Evolutionary conservation across 2,797 vertebrate species (phyloP).

Genomic region (Ispidina lecontei): DNA sequence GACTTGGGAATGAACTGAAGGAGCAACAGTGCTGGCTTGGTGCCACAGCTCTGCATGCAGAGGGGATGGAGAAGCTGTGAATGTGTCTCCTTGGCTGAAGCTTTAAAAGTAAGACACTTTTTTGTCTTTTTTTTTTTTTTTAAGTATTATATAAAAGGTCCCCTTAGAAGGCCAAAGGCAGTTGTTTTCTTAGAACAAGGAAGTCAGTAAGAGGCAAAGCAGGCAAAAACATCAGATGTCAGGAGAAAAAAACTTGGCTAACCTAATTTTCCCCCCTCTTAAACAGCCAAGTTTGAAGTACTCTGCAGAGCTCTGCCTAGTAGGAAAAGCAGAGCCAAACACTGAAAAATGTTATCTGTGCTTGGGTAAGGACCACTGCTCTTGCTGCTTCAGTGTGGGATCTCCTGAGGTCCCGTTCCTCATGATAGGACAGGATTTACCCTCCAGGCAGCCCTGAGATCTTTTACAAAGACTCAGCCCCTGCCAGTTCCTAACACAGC

Average conservation of each 20-base stretch:
- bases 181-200: constrained; percentile 36
- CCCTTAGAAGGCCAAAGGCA: constrained; percentile 33
- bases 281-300: constrained; percentile 10
- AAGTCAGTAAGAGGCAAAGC: constrained; percentile 46
- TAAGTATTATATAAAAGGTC: constrained; percentile 30
- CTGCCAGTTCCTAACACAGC: not conserved
- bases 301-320: not conserved
- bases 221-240: constrained; percentile 39
- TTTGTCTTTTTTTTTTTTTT: not conserved
- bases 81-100: not conserved
- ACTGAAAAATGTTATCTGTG: not conserved
- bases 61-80: constrained; percentile 5
- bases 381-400: fast-evolving
- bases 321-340: not conserved
- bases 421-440: not conserved
- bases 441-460: not conserved
- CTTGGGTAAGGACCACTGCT: not conserved
- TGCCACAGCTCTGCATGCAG: constrained; percentile 20
- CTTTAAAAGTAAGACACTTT: constrained; percentile 24
- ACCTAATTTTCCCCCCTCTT: constrained; percentile 25
- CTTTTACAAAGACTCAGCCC: not conserved
- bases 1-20: not conserved
- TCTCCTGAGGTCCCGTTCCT: not conserved
- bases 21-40: not conserved
- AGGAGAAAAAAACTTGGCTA: constrained; percentile 45